Evolutionary conservation across 2,113 vertebrate genomes (phyloP).

Genomic region (Chloropsis hardwickii): DNA sequence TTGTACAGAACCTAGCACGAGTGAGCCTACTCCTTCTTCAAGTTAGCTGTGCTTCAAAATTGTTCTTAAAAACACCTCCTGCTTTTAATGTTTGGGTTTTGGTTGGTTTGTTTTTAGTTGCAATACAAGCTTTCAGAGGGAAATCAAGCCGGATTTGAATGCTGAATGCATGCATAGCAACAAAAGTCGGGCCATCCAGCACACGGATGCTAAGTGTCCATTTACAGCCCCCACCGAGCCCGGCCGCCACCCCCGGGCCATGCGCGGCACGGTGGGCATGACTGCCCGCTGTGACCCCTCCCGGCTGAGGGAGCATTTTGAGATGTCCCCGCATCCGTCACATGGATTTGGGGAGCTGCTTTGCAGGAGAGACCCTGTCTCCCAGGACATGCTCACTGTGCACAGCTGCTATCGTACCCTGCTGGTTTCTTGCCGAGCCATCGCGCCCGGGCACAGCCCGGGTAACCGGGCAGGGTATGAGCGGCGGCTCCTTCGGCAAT

Average conservation of each 20-base stretch:
- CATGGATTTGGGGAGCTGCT: background rate
- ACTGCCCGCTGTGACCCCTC: background rate
- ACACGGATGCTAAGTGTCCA: background rate
- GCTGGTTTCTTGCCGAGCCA: background rate
- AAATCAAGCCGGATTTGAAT: background rate
- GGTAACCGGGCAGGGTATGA: background rate
- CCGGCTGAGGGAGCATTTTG: rapidly evolving
- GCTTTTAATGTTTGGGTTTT: background rate
- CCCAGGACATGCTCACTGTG: background rate
- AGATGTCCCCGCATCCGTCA: background rate
- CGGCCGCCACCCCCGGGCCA: background rate
- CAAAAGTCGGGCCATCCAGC: background rate
- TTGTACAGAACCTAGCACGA: background rate
- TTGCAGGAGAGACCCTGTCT: background rate
- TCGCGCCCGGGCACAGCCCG: rapidly evolving
- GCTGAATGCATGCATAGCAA: background rate
- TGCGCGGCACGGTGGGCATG: rapidly evolving
- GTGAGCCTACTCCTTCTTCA: background rate
- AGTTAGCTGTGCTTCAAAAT: background rate
- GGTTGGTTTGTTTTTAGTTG: background rate
- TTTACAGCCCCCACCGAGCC: slow-evolving; percentile 3
- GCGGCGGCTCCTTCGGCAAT: background rate
- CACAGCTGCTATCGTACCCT: background rate
- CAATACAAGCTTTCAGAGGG: background rate
- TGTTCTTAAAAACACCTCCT: background rate